These are phyloP conservation scores for Drosophila azteca DNA, from an alignment of 1,140 invertebrate genomes.

Conservation along the genomic window DNA sequence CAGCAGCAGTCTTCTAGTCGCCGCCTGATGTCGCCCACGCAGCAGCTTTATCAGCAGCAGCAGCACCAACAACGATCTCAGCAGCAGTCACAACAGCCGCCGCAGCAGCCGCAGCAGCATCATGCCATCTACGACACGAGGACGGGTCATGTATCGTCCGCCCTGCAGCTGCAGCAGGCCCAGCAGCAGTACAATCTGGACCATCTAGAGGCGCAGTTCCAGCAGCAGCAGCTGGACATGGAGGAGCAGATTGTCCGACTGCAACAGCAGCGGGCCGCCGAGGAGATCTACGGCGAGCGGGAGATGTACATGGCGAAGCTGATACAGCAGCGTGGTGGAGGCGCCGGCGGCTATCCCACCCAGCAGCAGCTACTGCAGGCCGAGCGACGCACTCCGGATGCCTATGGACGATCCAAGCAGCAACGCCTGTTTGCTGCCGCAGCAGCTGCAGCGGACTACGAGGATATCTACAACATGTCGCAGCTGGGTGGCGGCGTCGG, in stretches of 20 bases:
- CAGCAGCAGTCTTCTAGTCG: conserved; percentile 73
- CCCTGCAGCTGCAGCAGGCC: conserved; percentile 69
- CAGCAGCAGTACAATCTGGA: conserved; percentile 77
- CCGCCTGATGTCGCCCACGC: conserved; percentile 76
- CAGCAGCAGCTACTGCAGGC: conserved; percentile 60
- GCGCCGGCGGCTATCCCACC: conserved; percentile 44
- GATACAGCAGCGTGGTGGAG: conserved; percentile 67
- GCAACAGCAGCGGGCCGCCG: conserved; percentile 70
- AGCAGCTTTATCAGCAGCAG: conserved; percentile 82
- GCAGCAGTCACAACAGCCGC: conserved; percentile 60
- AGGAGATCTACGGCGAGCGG: conserved; percentile 79
- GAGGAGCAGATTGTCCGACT: conserved; percentile 76
- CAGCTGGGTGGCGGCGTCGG: conserved; percentile 46
- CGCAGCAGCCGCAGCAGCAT: conserved; percentile 73
- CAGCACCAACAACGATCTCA: conserved; percentile 72
- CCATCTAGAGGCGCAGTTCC: conserved; percentile 76
- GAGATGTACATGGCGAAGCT: conserved; percentile 82
- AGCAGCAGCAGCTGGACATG: conserved; percentile 78
- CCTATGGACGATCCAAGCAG: conserved; percentile 89
- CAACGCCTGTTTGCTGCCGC: conserved; percentile 83
- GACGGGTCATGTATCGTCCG: conserved; percentile 76
- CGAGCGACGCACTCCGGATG: conserved; percentile 91
- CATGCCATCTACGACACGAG: conserved; percentile 82
- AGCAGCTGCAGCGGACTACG: conserved; percentile 87
- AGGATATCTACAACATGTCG: conserved; percentile 88